These are phyloP conservation scores for Cynopterus sphinx DNA, from an alignment of 2,797 vertebrate species.

Conservation along the genomic window DNA sequence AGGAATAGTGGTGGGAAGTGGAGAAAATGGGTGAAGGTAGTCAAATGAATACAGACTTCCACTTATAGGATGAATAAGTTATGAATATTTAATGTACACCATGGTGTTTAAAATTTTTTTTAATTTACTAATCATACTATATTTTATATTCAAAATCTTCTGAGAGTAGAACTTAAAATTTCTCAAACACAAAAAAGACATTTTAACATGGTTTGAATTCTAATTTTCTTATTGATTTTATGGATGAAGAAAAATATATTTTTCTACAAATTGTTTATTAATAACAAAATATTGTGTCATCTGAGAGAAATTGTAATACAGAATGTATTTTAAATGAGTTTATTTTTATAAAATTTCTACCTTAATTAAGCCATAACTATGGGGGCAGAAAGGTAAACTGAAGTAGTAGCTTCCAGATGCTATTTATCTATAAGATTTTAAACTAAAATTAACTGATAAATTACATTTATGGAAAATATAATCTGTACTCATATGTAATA, in stretches of 20 bases:
- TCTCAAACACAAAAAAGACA: background rate
- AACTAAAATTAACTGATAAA: background rate
- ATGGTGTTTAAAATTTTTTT: background rate
- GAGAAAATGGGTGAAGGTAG: background rate
- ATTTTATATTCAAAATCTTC: background rate
- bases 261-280: background rate
- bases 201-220: background rate
- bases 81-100: background rate
- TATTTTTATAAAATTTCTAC: background rate
- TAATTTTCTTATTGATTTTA: background rate
- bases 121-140: background rate
- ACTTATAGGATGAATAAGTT: background rate
- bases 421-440: background rate
- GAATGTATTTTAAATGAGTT: background rate
- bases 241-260: background rate
- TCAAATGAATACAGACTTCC: background rate
- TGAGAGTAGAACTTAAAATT: background rate
- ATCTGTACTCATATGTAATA: background rate
- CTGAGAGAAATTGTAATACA: background rate
- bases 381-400: background rate
- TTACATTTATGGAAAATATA: background rate
- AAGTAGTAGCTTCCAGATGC: background rate
- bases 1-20: background rate
- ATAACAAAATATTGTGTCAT: background rate
- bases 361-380: background rate